Base-by-base conservation (phyloP, 2,113 vertebrate genomes). In the Ornithorhynchus anatinus region DNA sequence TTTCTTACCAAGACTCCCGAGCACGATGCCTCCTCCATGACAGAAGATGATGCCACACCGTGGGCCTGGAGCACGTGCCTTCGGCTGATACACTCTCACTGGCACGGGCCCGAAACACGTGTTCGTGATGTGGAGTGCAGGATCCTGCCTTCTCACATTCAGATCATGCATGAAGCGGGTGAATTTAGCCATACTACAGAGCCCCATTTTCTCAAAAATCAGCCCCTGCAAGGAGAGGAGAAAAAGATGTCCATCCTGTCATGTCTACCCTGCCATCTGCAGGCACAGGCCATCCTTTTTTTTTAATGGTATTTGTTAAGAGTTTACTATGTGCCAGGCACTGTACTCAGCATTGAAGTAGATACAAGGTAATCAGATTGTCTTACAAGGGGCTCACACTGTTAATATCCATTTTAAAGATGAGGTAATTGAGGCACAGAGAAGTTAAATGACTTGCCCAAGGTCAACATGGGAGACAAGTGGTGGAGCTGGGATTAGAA, bases 81-180 rank as follows among this genome's bases (percentile, higher is more conserved):
- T 92, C 4, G 94, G 94, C 77, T 94, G 90, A 42, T 96, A 96
- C 37, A 97, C 81, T 71, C 90, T 92, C 66, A 96, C 93, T 0
- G 93, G 93, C 52, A 95, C 89, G 0, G 80, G 85, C 2, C 89
- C 87, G 56, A 95, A 96, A 8, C 0, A 59, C 32, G 92, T 38
- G 50, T 97, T 87, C 66, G 89, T 89, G 45, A 96, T 94, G 71
- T 86, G 39, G 5, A 96, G 88, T 20, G 91, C 87, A 0, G 79
- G 72, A 0, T 94, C 85, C 3, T 12, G 59, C 40, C 85, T 73
- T 13, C 48, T 59, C 2, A 68, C 72, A 2, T 0, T 39, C 37
- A 73, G 63, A 22, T 84, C 70, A 4, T 82, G 76, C 5, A 91
- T 0, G 51, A 91, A 94, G 16, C 93, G 83, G 32, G 88, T 70